Evolutionary conservation across 2,113 vertebrate genomes (phyloP).

Genomic region (human (Homo sapiens)): GRCh38 chr1:97110501-97111000

Average conservation of each 20-base stretch:
- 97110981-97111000: too few relatives aligned
- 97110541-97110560: not conserved
- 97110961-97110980: too few relatives aligned
- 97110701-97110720: not conserved
- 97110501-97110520: not conserved
- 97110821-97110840: not conserved
- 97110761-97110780: not conserved
- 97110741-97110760: not conserved
- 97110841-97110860: not conserved
- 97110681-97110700: not conserved
- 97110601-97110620: not conserved
- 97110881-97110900: not conserved
- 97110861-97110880: not conserved
- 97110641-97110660: not conserved
- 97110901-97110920: too few relatives aligned
- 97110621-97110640: not conserved
- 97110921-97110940: too few relatives aligned
- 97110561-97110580: not conserved
- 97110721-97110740: not conserved
- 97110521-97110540: not conserved
- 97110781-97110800: not conserved
- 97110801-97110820: not conserved
- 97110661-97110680: not conserved
- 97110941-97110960: too few relatives aligned
- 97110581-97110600: not conserved